phyloP scores from a whole-genome alignment of 1,140 invertebrate genomes.

The Bombus pyrosoma region DNA sequence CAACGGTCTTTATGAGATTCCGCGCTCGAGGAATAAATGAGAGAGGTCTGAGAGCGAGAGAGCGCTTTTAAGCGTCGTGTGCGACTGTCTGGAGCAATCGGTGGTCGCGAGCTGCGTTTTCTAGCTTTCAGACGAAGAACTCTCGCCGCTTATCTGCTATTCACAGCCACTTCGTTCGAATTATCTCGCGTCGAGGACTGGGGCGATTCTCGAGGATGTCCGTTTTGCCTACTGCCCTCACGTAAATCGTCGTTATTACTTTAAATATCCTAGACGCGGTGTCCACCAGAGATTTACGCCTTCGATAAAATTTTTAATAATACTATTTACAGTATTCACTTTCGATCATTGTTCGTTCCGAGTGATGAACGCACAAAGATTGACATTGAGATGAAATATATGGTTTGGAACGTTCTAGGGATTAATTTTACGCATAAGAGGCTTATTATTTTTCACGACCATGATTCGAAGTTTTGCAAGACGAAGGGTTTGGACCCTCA shows the following conservation, averaged over 20 bases:
- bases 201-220: neutral
- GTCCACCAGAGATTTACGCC: neutral
- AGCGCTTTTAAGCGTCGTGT: conserved; percentile 43
- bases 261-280: neutral
- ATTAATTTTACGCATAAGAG: conserved; percentile 22
- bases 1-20: conserved; percentile 57
- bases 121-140: conserved; percentile 18
- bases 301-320: neutral
- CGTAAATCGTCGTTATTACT: neutral
- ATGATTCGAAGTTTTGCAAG: conserved; percentile 53
- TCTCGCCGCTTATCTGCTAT: conserved; percentile 19
- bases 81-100: neutral
- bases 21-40: conserved; percentile 36
- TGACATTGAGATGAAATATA: neutral
- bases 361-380: neutral
- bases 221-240: no score
- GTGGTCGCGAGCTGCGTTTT: neutral
- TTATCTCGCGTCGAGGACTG: neutral
- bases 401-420: neutral
- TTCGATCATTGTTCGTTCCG: neutral
- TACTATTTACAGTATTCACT: no score
- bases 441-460: conserved; percentile 54
- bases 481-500: conserved; percentile 41
- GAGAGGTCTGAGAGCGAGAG: conserved; percentile 26
- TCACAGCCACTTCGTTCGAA: conserved; percentile 30